Conservation (phyloP, 2,113 vertebrate genomes). For the Manacus vitellinus region DNA sequence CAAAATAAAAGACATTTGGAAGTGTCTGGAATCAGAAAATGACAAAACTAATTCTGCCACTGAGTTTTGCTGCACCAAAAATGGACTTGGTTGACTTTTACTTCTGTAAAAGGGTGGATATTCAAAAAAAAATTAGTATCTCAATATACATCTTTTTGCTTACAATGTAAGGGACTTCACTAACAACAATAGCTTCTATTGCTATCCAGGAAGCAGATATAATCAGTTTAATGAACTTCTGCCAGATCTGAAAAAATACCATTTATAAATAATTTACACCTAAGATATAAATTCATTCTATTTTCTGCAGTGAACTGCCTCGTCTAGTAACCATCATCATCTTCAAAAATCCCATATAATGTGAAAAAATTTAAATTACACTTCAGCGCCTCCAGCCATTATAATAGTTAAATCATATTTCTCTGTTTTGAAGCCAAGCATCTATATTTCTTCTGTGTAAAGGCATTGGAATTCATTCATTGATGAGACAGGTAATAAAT, state of each 20-base stretch:
- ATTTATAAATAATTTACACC: conserved; percentile 58
- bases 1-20: neutral
- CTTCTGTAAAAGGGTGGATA: neutral
- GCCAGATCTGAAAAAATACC: conserved; percentile 46
- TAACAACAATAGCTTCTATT: conserved; percentile 7
- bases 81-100: neutral
- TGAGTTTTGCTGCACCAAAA: neutral
- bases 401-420: conserved; percentile 69
- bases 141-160: neutral
- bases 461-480: conserved; percentile 59
- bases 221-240: conserved; percentile 67
- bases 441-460: conserved; percentile 71
- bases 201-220: neutral
- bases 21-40: neutral
- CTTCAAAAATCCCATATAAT: conserved; percentile 58
- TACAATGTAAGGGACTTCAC: neutral
- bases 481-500: conserved; percentile 67
- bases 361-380: conserved; percentile 68
- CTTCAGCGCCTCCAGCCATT: conserved; percentile 47
- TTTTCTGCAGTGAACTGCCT: conserved; percentile 33
- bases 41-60: neutral
- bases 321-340: conserved; percentile 33
- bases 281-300: conserved; percentile 53
- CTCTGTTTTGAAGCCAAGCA: conserved; percentile 68
- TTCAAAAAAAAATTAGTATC: neutral